Evolutionary conservation across 2,888 invertebrate genomes (phyloP).

Genomic region (Mechanitis mazaeus): DNA sequence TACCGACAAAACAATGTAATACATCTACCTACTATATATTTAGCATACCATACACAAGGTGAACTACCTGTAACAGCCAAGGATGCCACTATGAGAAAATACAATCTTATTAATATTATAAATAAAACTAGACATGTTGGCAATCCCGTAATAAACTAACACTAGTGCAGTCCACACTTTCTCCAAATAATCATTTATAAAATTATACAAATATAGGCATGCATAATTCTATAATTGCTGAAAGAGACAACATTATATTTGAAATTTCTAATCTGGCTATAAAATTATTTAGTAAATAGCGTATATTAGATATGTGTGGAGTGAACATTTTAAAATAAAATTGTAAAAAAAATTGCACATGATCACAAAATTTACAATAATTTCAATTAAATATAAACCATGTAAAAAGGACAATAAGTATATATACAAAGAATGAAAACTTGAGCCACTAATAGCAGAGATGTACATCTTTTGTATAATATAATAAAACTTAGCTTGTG

Average conservation of each 20-base stretch:
- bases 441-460: background rate
- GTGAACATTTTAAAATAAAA: background rate
- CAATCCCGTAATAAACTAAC: conserved; percentile 10
- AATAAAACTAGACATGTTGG: conserved; percentile 6
- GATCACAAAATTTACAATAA: background rate
- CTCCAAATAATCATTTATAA: background rate
- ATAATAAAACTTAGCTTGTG: too few relatives aligned
- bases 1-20: conserved; percentile 61
- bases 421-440: background rate
- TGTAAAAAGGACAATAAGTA: background rate
- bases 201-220: background rate
- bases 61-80: conserved; percentile 23
- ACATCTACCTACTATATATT: conserved; percentile 37
- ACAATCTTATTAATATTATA: background rate
- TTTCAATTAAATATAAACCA: conserved; percentile 1
- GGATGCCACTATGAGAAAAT: conserved; percentile 12
- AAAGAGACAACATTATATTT: background rate
- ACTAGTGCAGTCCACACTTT: background rate
- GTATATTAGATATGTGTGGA: background rate
- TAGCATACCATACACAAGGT: conserved; percentile 17
- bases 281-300: background rate
- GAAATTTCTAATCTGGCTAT: background rate
- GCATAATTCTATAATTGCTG: too few relatives aligned
- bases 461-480: too few relatives aligned
- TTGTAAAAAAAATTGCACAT: background rate